These are phyloP conservation scores for Eueides isabella DNA, from an alignment of 1,140 invertebrate species.

Conservation along the genomic window DNA sequence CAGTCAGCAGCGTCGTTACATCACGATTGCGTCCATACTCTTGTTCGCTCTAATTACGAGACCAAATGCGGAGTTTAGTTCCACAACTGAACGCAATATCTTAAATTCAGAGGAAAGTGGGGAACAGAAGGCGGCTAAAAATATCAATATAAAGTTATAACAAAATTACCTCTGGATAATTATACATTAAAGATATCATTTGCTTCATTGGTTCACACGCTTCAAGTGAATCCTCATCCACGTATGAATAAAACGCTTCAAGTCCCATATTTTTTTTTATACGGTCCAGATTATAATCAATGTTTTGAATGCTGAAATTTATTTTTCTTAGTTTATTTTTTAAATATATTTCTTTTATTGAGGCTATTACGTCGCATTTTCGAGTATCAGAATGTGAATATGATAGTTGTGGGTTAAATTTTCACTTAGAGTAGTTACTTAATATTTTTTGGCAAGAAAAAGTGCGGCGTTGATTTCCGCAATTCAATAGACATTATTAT, in stretches of 20 bases:
- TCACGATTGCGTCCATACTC: too few relatives aligned
- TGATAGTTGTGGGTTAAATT: neutral
- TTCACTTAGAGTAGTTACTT: neutral
- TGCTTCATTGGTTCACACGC: neutral
- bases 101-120: too few relatives aligned
- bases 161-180: neutral
- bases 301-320: neutral
- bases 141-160: too few relatives aligned
- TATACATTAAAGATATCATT: neutral
- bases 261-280: neutral
- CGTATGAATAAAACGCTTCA: neutral
- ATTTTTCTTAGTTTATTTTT: neutral
- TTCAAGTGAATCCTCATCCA: neutral
- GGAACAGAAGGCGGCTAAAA: too few relatives aligned
- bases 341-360: neutral
- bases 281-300: neutral
- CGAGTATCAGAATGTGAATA: neutral
- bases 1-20: too few relatives aligned
- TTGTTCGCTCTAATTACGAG: too few relatives aligned
- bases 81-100: too few relatives aligned
- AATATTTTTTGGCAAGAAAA: neutral
- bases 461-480: too few relatives aligned
- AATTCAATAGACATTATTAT: too few relatives aligned
- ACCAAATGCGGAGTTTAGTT: too few relatives aligned
- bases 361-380: neutral